Conservation (phyloP, 2,113 vertebrate species). For the Phaetusa simplex region DNA sequence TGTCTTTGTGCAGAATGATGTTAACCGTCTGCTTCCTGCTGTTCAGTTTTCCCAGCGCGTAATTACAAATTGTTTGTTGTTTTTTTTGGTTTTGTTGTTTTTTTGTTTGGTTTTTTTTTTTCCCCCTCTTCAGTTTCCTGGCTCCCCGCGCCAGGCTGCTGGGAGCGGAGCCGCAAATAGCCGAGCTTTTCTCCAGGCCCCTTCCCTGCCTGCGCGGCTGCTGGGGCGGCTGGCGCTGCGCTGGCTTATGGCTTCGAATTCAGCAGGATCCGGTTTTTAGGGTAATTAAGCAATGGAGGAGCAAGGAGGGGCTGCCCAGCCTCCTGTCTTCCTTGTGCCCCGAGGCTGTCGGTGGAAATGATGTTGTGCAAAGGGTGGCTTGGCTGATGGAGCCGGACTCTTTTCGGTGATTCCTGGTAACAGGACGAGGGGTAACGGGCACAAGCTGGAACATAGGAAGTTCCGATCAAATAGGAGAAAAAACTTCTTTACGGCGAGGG, state of each 20-base stretch:
- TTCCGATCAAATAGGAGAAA: no score
- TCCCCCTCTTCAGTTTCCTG: background rate
- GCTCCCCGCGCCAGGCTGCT: background rate
- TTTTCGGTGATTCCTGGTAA: no score
- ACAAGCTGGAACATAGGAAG: no score
- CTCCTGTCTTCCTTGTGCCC: background rate
- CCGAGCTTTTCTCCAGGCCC: background rate
- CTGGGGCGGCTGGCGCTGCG: background rate
- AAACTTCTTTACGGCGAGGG: no score
- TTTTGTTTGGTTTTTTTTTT: background rate
- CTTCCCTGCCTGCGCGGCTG: background rate
- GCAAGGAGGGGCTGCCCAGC: background rate
- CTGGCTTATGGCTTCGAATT: background rate
- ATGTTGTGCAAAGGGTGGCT: background rate
- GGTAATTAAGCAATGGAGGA: background rate
- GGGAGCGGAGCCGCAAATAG: background rate
- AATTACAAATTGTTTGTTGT: background rate
- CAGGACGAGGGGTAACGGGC: no score
- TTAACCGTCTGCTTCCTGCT: slow-evolving; percentile 26
- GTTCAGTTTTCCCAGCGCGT: background rate
- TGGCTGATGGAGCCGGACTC: background rate
- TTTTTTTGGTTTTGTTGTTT: background rate
- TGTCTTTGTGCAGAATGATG: background rate
- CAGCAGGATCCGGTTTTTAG: background rate
- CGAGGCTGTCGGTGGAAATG: rapidly evolving